phyloP scores from a whole-genome alignment of 92 coral and sea anemone species.

The Epizoanthus fatuus region DNA sequence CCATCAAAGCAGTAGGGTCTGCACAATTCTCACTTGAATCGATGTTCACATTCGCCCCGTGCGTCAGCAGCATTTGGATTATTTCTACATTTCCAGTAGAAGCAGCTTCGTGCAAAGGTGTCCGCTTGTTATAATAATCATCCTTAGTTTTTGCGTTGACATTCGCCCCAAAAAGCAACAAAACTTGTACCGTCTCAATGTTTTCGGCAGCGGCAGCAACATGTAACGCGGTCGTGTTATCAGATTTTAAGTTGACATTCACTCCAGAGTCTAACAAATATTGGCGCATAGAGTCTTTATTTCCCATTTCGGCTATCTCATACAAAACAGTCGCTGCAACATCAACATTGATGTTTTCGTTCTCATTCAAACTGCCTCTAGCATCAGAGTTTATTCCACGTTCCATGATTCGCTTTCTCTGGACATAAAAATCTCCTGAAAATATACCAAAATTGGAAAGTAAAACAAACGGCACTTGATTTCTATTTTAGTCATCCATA shows the following conservation, averaged over 20 bases:
- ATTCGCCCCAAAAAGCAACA: background rate
- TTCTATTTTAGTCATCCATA: too few relatives aligned
- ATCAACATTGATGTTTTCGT: background rate
- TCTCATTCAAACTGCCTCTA: too few relatives aligned
- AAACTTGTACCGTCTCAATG: conserved; percentile 3
- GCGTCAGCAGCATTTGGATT: background rate
- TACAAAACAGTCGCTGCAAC: background rate
- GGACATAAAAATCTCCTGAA: too few relatives aligned
- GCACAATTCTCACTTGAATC: too few relatives aligned
- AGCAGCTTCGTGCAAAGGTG: conserved; percentile 18
- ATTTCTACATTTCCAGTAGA: conserved; percentile 2
- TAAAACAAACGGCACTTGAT: too few relatives aligned
- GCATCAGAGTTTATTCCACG: too few relatives aligned
- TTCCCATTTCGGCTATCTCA: conserved; percentile 2
- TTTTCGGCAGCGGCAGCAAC: conserved; percentile 13
- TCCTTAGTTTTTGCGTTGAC: background rate
- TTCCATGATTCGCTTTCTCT: too few relatives aligned
- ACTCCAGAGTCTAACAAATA: conserved; percentile 6
- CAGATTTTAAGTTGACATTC: background rate
- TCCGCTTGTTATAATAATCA: background rate
- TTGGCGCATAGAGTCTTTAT: background rate
- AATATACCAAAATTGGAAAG: too few relatives aligned
- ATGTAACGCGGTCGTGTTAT: background rate
- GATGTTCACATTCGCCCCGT: background rate
- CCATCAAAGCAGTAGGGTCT: too few relatives aligned